phyloP scores from a whole-genome alignment of 2,888 invertebrate genomes.

The Agrochola lychnidis region DNA sequence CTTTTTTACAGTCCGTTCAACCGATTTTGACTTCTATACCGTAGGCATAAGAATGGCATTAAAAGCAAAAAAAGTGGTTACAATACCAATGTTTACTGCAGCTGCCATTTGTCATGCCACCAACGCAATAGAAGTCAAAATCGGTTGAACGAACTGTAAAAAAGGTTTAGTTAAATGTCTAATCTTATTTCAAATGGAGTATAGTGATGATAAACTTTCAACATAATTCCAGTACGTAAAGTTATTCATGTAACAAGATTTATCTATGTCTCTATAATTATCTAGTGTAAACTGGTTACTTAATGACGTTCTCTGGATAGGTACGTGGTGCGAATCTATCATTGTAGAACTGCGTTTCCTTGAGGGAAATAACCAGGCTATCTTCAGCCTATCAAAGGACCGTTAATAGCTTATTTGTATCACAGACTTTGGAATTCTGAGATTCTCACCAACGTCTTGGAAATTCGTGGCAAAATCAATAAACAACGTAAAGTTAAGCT shows the following conservation, averaged over 20 bases:
- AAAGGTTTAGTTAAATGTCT: too few species aligned
- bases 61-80: too few species aligned
- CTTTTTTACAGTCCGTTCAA: too few species aligned
- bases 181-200: too few species aligned
- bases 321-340: constrained; percentile 53
- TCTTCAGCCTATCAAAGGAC: constrained; percentile 27
- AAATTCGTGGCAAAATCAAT: constrained; percentile 16
- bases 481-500: constrained; percentile 17
- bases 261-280: constrained; percentile 53
- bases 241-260: constrained; percentile 56
- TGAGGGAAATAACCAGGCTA: constrained; percentile 46
- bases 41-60: too few species aligned
- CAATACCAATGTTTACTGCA: too few species aligned
- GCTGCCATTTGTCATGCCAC: too few species aligned
- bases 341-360: constrained; percentile 59
- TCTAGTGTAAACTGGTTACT: constrained; percentile 48
- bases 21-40: too few species aligned
- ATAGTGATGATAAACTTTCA: constrained; percentile 45
- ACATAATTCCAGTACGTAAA: constrained; percentile 49
- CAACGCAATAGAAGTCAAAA: too few species aligned
- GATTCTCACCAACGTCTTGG: constrained; percentile 15
- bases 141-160: too few species aligned
- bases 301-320: constrained; percentile 53
- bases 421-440: constrained; percentile 8
- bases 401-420: constrained; percentile 46